Percentiles rank a stretch among this genome's conserved stretches.
phyloP scores from a whole-genome alignment of 2,113 vertebrate species.

The Phyllostomus hastatus region DNA sequence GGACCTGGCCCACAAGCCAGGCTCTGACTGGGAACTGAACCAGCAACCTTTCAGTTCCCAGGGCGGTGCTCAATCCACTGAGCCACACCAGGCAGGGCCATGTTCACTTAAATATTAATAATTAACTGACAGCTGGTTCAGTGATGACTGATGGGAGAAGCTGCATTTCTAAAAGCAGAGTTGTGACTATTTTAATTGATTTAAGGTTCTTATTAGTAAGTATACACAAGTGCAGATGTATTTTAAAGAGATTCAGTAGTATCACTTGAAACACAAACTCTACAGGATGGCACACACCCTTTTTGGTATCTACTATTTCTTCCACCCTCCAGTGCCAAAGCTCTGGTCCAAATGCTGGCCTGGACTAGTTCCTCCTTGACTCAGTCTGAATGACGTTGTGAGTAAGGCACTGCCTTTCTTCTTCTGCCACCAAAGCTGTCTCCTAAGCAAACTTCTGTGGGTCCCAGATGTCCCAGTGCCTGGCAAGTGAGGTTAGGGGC shows the following conservation, averaged over 20 bases:
- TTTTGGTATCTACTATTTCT: neutral
- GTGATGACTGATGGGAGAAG: neutral
- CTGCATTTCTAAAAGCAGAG: neutral
- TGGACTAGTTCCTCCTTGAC: neutral
- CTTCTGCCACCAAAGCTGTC: accelerated
- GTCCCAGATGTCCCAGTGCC: neutral
- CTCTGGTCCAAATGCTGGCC: neutral
- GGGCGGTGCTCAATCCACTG: too few species aligned
- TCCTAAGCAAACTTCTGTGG: neutral
- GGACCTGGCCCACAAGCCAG: too few species aligned
- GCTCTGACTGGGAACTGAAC: too few species aligned
- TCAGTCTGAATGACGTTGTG: neutral
- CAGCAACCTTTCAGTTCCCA: too few species aligned
- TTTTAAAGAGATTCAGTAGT: neutral
- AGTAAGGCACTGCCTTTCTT: neutral
- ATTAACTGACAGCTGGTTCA: neutral
- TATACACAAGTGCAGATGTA: neutral
- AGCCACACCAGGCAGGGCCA: too few species aligned
- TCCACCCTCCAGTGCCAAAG: neutral
- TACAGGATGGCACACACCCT: neutral
- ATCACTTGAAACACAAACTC: neutral
- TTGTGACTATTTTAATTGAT: neutral
- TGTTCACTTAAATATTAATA: neutral
- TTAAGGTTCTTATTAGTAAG: neutral
- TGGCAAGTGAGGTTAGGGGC: neutral